phyloP scores from a whole-genome alignment of 1,140 invertebrate genomes.

The Drosophila repletoides region DNA sequence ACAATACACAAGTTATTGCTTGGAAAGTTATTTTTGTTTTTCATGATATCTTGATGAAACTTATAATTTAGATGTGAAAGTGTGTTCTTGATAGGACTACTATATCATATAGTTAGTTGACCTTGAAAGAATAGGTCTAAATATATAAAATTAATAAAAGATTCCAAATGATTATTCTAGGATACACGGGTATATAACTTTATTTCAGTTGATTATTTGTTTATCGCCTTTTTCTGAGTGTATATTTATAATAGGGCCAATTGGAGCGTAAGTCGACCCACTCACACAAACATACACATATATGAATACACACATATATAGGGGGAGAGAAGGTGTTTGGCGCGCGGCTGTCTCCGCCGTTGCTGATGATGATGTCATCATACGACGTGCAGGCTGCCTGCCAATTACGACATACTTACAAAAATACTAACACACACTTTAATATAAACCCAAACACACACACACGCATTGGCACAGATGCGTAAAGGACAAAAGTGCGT shows the following conservation, averaged over 20 bases:
- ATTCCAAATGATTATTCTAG: too few relatives aligned
- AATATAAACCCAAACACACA: constrained; percentile 21
- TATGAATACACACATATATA: neutral
- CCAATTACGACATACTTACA: constrained; percentile 63
- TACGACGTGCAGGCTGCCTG: constrained; percentile 53
- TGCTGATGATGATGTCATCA: constrained; percentile 75
- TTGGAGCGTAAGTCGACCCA: constrained; percentile 33
- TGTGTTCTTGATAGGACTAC: too few relatives aligned
- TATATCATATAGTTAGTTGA: too few relatives aligned
- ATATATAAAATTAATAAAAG: too few relatives aligned
- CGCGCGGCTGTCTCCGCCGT: constrained; percentile 34
- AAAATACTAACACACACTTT: constrained; percentile 5
- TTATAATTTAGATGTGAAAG: too few relatives aligned
- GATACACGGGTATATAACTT: too few relatives aligned
- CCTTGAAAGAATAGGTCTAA: too few relatives aligned
- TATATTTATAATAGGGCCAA: constrained; percentile 29
- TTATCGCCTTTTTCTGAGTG: constrained; percentile 21
- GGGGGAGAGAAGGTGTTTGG: constrained; percentile 41
- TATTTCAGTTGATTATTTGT: constrained; percentile 2
- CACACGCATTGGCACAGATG: constrained; percentile 15
- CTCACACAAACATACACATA: neutral
- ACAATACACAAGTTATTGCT: too few relatives aligned
- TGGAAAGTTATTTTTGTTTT: too few relatives aligned
- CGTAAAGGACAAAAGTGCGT: constrained; percentile 13
- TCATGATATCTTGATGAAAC: too few relatives aligned